Evolutionary conservation across 2,797 vertebrate genomes (phyloP).

Genomic region (Acrossocheilus wenchowensis): DNA sequence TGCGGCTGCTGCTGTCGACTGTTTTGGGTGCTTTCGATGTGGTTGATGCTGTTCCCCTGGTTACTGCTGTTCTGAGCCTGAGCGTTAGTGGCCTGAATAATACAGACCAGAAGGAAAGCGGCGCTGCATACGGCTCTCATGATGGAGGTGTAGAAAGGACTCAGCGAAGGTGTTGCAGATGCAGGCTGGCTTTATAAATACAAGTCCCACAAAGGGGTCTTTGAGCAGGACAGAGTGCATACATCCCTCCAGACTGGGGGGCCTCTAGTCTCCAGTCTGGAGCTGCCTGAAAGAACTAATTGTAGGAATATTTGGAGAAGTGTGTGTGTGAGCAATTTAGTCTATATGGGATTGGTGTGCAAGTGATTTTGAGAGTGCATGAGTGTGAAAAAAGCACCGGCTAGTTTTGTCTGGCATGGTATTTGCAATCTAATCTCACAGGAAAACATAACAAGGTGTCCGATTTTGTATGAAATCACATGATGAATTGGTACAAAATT

Average conservation of each 20-base stretch:
- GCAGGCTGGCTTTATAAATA: constrained; percentile 72
- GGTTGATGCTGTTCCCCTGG: constrained; percentile 68
- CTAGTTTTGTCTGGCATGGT: neutral
- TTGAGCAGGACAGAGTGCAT: constrained; percentile 67
- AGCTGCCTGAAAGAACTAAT: constrained; percentile 38
- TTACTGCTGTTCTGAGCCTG: constrained; percentile 74
- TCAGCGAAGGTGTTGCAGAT: constrained; percentile 55
- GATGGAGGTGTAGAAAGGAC: constrained; percentile 19
- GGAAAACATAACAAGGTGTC: neutral
- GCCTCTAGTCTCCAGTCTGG: constrained; percentile 25
- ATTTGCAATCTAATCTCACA: constrained; percentile 1
- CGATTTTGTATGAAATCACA: neutral
- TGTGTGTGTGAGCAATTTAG: constrained; percentile 3
- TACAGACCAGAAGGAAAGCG: constrained; percentile 68
- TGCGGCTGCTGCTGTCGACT: constrained; percentile 58
- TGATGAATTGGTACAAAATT: neutral
- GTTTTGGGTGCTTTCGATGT: constrained; percentile 54
- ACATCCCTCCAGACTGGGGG: constrained; percentile 8
- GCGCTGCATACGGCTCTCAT: constrained; percentile 53
- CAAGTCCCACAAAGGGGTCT: constrained; percentile 76
- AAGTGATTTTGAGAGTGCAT: neutral
- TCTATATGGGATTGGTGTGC: constrained; percentile 10
- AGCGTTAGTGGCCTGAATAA: constrained; percentile 67
- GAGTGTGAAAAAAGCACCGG: neutral
- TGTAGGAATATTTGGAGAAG: constrained; percentile 11